Base-by-base conservation (phyloP, 2,797 vertebrate genomes). In the Galaxias olidus region DNA sequence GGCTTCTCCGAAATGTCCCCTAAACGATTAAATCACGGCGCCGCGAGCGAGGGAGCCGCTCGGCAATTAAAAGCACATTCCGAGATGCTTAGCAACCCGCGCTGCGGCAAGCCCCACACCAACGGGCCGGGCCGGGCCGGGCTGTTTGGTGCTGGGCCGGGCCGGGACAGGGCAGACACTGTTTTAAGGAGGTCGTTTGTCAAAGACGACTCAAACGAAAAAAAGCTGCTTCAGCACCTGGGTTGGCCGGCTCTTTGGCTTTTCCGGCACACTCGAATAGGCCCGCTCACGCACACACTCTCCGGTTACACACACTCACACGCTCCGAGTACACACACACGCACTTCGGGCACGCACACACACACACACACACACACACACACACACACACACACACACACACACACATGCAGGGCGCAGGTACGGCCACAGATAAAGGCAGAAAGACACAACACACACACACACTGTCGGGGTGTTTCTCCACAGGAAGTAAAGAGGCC, bases 21-120 rank as follows among this genome's bases (percentile, higher is more conserved):
- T 43, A 57, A 59, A 46, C 50, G 43, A 67, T 58, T 75, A 69
- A 73, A 69, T 74, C 70, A 77, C 66, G 43, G 65, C 62, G 47
- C 74, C 75, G 74, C 69, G 74, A 67, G 63, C 66, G 77, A 73
- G 30, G 30, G 30, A 18, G 65, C 62, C 46, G 67, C 71, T 53
- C 78, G 10, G 61, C 73, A 79, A 81, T 85, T 80, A 82, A 83
- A 83, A 68, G 68, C 59, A 73, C 70, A 76, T 79, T 82, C 82
- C 78, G n/a, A 74, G 63, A 58, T 68, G 69, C 61, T 60, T 74
- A 71, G 61, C 71, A 71, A 75, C 73, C 70, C 63, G 66, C 18
- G 30, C 30, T 30, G 30, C 6, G 30, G 30, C 30, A 30, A 30
- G 30, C 30, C 30, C 30, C 30, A 30, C 6, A 6, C 30, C 3